phyloP scores from a whole-genome alignment of 2,113 vertebrate species.

The Prietella phreatophila region DNA sequence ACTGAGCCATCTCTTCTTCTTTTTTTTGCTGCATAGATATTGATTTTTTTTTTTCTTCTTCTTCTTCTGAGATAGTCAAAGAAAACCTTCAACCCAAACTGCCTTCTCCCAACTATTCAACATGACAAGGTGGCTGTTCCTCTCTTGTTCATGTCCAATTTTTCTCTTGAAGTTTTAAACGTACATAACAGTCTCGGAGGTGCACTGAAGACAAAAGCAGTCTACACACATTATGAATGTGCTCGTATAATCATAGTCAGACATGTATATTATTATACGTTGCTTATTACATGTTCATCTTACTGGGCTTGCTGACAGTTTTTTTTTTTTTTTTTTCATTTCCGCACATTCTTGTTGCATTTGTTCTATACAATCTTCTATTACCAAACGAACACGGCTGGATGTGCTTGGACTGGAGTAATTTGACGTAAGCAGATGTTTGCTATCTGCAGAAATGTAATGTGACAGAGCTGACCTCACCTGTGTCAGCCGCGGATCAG shows the following conservation, averaged over 20 bases:
- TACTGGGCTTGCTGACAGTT: not conserved
- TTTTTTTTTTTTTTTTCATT: not conserved
- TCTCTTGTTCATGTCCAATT: slow-evolving; percentile 13
- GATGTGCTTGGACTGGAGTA: slow-evolving; percentile 16
- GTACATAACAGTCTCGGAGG: not conserved
- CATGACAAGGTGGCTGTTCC: slow-evolving; percentile 24
- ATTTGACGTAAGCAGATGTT: slow-evolving; percentile 48
- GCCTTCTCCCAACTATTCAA: not conserved
- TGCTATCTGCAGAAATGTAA: slow-evolving; percentile 44
- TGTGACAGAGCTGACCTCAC: slow-evolving; percentile 52
- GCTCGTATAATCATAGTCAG: not conserved
- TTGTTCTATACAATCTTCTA: not conserved
- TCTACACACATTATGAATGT: not conserved
- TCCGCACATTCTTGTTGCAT: not conserved
- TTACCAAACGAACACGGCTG: not conserved
- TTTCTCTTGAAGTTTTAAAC: slow-evolving; percentile 16
- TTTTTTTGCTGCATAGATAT: slow-evolving; percentile 12
- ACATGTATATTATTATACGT: not conserved
- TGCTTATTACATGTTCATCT: not conserved
- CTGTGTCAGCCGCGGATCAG: slow-evolving; percentile 46
- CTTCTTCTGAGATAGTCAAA: not conserved
- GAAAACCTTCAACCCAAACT: slow-evolving; percentile 6
- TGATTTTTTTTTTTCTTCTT: slow-evolving; percentile 17
- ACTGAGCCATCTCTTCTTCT: not conserved
- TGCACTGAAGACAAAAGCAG: not conserved